Conservation (phyloP, 2,797 vertebrate genomes). For the Sphaeramia orbicularis region DNA sequence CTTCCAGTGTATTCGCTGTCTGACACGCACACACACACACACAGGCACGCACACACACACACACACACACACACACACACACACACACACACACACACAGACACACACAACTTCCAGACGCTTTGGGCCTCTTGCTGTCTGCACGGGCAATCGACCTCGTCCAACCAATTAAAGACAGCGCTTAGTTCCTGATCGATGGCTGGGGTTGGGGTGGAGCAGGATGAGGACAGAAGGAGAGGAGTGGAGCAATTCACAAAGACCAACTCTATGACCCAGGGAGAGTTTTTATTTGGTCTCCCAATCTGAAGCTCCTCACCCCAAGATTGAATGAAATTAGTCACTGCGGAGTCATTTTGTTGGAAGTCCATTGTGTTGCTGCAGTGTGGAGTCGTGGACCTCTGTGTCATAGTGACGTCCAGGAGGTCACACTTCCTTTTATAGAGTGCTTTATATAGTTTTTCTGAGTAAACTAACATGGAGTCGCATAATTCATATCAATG, state of each 20-base stretch:
- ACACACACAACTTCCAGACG: slow-evolving; percentile 49
- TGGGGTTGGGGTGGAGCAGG: slow-evolving; percentile 53
- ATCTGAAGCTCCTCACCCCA: slow-evolving; percentile 23
- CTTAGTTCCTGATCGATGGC: slow-evolving; percentile 83
- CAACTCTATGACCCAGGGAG: slow-evolving; percentile 19
- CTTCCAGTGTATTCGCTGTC: slow-evolving; percentile 55
- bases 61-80: slow-evolving; percentile 38
- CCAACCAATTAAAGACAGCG: slow-evolving; percentile 80
- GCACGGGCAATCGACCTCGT: slow-evolving; percentile 80
- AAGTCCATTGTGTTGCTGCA: neutral
- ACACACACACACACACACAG: slow-evolving; percentile 28
- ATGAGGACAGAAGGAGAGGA: slow-evolving; percentile 47
- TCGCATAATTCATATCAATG: neutral
- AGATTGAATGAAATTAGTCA: slow-evolving; percentile 14
- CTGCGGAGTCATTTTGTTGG: neutral
- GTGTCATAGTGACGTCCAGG: too few relatives aligned
- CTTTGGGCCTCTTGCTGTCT: slow-evolving; percentile 69
- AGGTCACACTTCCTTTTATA: too few relatives aligned
- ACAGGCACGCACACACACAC: slow-evolving; percentile 39
- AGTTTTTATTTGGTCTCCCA: slow-evolving; percentile 38
- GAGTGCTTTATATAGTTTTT: neutral
- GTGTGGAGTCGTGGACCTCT: neutral
- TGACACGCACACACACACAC: slow-evolving; percentile 29
- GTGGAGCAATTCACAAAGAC: slow-evolving; percentile 31
- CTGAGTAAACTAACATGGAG: neutral